Conservation (phyloP, 2,797 vertebrate species). For the Meda fulgida region DNA sequence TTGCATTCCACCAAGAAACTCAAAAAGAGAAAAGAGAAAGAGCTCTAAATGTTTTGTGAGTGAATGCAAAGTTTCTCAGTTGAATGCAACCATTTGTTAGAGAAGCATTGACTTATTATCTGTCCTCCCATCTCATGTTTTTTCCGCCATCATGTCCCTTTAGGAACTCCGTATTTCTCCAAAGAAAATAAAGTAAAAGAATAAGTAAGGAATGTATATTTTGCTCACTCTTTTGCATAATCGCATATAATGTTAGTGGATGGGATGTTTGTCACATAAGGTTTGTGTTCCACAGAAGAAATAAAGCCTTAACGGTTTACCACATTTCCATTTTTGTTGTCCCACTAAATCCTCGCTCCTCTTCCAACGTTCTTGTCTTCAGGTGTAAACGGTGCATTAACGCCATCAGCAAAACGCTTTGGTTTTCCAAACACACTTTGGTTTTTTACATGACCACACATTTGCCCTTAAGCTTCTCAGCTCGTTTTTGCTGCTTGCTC, state of each 20-base stretch:
- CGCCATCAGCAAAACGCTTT: neutral
- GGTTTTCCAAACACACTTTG: neutral
- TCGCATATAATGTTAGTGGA: neutral
- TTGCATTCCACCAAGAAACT: too few species aligned
- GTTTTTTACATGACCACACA: constrained; percentile 89
- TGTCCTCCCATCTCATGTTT: too few species aligned
- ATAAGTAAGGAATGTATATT: neutral
- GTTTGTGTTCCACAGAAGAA: neutral
- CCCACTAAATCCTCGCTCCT: neutral
- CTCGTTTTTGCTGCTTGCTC: constrained; percentile 91
- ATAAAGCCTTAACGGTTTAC: neutral
- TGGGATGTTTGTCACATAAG: neutral
- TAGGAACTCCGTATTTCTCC: neutral
- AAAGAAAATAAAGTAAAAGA: neutral
- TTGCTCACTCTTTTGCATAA: neutral
- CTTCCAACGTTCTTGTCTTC: neutral
- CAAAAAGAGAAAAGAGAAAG: too few species aligned
- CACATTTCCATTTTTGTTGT: neutral
- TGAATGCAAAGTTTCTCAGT: too few species aligned
- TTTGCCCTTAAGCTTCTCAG: constrained; percentile 96
- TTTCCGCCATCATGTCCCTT: too few species aligned
- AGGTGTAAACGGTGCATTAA: constrained; percentile 30
- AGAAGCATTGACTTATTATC: too few species aligned
- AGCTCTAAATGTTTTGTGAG: too few species aligned
- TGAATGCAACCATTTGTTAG: too few species aligned